Evolutionary conservation across 2,888 invertebrate genomes (phyloP).

Genomic region (Pyrrhosoma nymphula): DNA sequence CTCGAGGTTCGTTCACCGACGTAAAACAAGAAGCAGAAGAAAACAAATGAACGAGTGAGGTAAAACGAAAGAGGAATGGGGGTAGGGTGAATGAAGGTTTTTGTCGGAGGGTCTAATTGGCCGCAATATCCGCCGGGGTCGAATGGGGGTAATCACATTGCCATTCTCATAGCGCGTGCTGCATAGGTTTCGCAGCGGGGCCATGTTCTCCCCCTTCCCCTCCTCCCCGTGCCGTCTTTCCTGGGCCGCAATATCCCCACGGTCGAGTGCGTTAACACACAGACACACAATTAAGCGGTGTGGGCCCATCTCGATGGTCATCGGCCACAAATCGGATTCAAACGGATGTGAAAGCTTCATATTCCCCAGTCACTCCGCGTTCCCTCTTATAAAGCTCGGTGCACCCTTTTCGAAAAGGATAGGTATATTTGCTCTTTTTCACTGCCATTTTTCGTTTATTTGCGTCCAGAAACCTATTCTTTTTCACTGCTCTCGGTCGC

Average conservation of each 20-base stretch:
- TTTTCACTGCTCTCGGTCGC: not conserved
- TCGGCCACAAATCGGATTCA: not conserved
- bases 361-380: not conserved
- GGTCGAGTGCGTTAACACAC: not conserved
- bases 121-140: slow-evolving; percentile 3
- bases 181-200: not conserved
- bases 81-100: not conserved
- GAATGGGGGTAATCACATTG: not conserved
- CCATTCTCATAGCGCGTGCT: not conserved
- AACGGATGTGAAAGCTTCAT: not conserved
- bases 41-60: not conserved
- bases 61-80: not conserved
- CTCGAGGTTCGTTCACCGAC: not conserved
- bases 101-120: not conserved
- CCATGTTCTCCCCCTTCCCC: not conserved
- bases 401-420: not conserved
- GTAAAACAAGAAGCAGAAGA: not conserved
- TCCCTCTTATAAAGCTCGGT: not conserved
- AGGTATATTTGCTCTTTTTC: not conserved
- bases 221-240: too few relatives aligned
- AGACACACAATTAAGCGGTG: not conserved
- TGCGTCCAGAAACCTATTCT: not conserved
- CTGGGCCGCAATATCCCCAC: too few relatives aligned
- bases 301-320: not conserved
- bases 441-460: not conserved